Conservation (phyloP, 2,888 invertebrate species). For the Agriopis marginaria region DNA sequence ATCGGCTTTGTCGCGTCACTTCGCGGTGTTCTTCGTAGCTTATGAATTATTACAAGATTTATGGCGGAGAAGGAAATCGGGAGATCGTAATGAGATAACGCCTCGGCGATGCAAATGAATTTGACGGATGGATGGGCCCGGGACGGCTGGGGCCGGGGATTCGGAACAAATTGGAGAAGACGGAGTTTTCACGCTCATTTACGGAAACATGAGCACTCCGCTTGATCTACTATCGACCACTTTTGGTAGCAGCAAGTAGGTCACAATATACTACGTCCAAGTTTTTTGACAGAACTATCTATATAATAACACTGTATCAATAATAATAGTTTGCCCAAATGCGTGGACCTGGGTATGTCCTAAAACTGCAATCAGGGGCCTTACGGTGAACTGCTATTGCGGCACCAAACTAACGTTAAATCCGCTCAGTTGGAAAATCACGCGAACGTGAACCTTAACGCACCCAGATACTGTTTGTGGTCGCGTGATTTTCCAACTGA, state of each 20-base stretch:
- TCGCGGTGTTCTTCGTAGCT: constrained; percentile 52
- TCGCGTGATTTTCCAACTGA: too few relatives aligned
- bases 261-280: neutral
- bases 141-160: constrained; percentile 52
- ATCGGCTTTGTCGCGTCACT: constrained; percentile 49
- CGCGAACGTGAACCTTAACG: too few relatives aligned
- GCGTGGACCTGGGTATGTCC: too few relatives aligned
- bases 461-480: too few relatives aligned
- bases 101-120: constrained; percentile 76
- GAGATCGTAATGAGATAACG: constrained; percentile 75
- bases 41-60: constrained; percentile 64
- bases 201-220: constrained; percentile 58
- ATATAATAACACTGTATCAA: too few relatives aligned
- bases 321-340: too few relatives aligned
- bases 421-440: too few relatives aligned
- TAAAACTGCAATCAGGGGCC: too few relatives aligned
- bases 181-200: constrained; percentile 67
- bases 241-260: constrained; percentile 32
- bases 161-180: constrained; percentile 66
- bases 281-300: too few relatives aligned
- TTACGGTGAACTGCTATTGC: too few relatives aligned
- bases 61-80: constrained; percentile 59
- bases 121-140: constrained; percentile 60
- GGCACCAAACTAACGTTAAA: too few relatives aligned
- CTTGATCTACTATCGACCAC: constrained; percentile 58